These are phyloP conservation scores for Phrynocephalus versicolor DNA, from an alignment of 2,113 vertebrate species.

Conservation along the genomic window DNA sequence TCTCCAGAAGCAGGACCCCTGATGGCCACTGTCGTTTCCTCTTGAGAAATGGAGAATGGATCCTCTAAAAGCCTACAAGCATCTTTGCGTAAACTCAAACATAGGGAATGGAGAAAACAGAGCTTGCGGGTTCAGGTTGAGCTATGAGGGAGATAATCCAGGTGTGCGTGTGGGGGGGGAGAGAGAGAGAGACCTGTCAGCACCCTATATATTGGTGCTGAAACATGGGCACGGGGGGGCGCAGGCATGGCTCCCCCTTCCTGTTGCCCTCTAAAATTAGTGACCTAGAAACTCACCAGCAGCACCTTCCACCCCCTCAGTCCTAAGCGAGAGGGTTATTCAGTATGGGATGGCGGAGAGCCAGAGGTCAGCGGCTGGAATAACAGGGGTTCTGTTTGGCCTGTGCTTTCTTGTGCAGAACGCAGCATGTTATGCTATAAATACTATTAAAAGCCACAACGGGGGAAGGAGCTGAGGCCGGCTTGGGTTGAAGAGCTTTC, in stretches of 20 bases:
- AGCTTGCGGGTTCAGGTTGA: accelerated
- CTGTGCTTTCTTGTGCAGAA: neutral
- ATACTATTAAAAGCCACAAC: neutral
- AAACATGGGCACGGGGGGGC: neutral
- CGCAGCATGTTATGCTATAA: neutral
- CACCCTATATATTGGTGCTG: accelerated
- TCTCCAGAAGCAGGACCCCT: neutral
- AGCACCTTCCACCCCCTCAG: neutral
- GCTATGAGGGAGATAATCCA: neutral
- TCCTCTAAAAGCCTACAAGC: neutral
- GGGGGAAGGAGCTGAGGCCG: neutral
- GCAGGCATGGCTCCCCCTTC: neutral
- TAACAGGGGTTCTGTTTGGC: neutral
- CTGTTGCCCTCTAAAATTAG: neutral
- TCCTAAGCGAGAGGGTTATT: neutral
- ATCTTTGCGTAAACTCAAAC: neutral
- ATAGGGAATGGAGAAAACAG: accelerated
- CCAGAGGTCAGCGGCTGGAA: conserved; percentile 24
- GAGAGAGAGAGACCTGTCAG: accelerated
- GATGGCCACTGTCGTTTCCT: neutral
- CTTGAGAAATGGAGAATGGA: neutral
- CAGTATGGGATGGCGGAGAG: conserved; percentile 4
- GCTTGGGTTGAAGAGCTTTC: neutral
- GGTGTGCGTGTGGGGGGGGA: too few species aligned
- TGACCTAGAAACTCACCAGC: neutral